Evolutionary conservation across 1,140 invertebrate genomes (phyloP).

Genomic region (Eueides isabella): DNA sequence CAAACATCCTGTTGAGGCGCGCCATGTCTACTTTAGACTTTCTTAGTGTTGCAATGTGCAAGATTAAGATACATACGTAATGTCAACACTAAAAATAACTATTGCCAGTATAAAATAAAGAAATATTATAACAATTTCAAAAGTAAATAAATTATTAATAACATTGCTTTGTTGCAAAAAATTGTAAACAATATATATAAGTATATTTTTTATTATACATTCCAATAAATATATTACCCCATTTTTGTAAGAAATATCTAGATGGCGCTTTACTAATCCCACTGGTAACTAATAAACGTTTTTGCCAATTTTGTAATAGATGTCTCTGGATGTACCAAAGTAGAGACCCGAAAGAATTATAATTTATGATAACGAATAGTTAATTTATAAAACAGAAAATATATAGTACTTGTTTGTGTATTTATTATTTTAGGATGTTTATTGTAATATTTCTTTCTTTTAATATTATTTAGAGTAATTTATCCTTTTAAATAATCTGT

Average conservation of each 20-base stretch:
- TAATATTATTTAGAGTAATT: too few relatives aligned
- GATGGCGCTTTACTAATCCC: neutral
- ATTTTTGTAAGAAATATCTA: neutral
- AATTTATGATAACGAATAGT: too few relatives aligned
- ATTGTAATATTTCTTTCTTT: too few relatives aligned
- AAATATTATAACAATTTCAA: neutral
- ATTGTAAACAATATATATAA: neutral
- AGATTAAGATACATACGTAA: too few relatives aligned
- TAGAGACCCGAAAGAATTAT: too few relatives aligned
- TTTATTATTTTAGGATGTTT: too few relatives aligned
- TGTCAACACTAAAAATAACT: conserved; percentile 1
- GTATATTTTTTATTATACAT: neutral
- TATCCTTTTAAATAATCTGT: too few relatives aligned
- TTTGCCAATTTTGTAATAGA: neutral
- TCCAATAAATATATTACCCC: neutral
- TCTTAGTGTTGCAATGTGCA: conserved; percentile 34
- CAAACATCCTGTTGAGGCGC: conserved; percentile 58
- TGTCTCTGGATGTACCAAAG: neutral
- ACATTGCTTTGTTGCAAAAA: neutral
- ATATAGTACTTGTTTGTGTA: too few relatives aligned
- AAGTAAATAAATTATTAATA: neutral
- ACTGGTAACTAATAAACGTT: neutral
- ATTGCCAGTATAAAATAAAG: neutral
- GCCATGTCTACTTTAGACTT: conserved; percentile 77
- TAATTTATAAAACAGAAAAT: too few relatives aligned